These are phyloP conservation scores for Oxyruncus cristatus DNA, from an alignment of 2,113 vertebrate species.

Conservation along the genomic window DNA sequence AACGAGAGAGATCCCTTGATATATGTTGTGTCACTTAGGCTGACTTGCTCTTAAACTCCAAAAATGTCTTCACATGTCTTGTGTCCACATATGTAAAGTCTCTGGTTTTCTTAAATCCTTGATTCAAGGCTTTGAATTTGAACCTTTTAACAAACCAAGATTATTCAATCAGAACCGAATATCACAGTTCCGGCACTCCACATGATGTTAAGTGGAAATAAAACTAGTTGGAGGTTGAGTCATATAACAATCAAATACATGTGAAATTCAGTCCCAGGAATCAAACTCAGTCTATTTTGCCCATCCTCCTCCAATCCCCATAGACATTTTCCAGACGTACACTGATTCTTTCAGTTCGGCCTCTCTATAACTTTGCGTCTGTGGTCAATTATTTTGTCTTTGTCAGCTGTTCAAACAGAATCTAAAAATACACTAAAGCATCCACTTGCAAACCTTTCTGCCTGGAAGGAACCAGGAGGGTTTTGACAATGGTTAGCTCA, in stretches of 20 bases:
- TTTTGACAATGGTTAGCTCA: slow-evolving; percentile 17
- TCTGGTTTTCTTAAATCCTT: neutral
- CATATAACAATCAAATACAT: neutral
- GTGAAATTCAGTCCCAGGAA: slow-evolving; percentile 9
- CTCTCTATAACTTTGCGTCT: slow-evolving; percentile 35
- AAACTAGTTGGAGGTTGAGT: neutral
- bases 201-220: slow-evolving; percentile 4
- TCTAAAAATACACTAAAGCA: slow-evolving; percentile 55
- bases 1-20: neutral
- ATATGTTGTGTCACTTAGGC: neutral
- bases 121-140: neutral
- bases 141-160: neutral
- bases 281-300: slow-evolving; percentile 8
- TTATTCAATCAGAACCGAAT: neutral
- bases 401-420: slow-evolving; percentile 58
- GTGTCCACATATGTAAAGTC: neutral
- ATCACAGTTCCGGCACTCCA: neutral
- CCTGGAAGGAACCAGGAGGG: slow-evolving; percentile 5
- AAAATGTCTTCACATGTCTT: neutral
- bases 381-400: slow-evolving; percentile 54
- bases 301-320: slow-evolving; percentile 1
- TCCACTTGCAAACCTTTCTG: slow-evolving; percentile 22
- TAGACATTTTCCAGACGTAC: slow-evolving; percentile 31
- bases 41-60: neutral
- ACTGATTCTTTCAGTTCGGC: slow-evolving; percentile 9